These are phyloP conservation scores for Formica aserva DNA, from an alignment of 2,888 invertebrate species.

Conservation along the genomic window DNA sequence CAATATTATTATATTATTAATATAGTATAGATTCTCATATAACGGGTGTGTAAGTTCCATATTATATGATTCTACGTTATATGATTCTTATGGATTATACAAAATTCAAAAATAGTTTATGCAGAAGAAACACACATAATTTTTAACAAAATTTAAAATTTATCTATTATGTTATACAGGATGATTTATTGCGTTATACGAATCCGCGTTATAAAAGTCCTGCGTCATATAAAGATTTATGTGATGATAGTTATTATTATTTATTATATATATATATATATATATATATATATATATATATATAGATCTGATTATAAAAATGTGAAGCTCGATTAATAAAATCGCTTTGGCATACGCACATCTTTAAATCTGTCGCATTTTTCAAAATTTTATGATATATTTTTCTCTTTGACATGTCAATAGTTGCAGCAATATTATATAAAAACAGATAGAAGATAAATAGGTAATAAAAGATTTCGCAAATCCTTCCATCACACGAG, in stretches of 20 bases:
- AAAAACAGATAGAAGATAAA: conserved; percentile 41
- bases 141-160: background rate
- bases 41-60: background rate
- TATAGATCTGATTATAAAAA: background rate
- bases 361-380: background rate
- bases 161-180: background rate
- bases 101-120: background rate
- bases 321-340: background rate
- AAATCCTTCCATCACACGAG: conserved; percentile 64
- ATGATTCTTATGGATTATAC: background rate
- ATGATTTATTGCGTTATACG: too few relatives aligned
- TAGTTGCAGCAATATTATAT: conserved; percentile 45
- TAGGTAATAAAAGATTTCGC: conserved; percentile 65
- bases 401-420: conserved; percentile 6
- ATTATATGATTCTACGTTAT: background rate
- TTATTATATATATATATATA: background rate
- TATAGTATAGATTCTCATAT: background rate
- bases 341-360: background rate
- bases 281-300: background rate
- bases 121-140: background rate
- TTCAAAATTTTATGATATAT: conserved; percentile 2
- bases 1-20: background rate
- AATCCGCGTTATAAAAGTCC: too few relatives aligned
- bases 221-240: too few relatives aligned
- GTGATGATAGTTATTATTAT: too few relatives aligned